Percentiles rank a stretch among this genome's conserved stretches.
Conservation (phyloP, 2,797 vertebrate genomes). For the Labroides dimidiatus region DNA sequence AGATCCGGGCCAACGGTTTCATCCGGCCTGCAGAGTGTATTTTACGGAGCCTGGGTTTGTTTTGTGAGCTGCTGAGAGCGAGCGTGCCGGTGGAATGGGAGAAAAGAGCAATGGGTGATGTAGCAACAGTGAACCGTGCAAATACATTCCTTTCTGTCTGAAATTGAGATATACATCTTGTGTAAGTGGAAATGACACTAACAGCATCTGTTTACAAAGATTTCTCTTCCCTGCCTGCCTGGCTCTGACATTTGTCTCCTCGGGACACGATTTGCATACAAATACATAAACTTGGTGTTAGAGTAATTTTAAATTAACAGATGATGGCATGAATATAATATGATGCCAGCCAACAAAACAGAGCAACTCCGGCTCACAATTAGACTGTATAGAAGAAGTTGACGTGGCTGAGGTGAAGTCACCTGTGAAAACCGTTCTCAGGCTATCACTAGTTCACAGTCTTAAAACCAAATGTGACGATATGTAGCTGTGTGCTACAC, state of each 20-base stretch:
- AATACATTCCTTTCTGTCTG: constrained; percentile 58
- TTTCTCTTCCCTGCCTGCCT: constrained; percentile 24
- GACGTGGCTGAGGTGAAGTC: neutral
- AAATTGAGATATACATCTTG: constrained; percentile 66
- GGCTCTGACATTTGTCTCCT: constrained; percentile 38
- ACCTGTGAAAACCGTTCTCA: neutral
- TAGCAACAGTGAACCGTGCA: constrained; percentile 64
- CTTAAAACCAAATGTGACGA: no score
- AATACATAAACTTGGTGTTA: constrained; percentile 25
- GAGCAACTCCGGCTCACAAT: neutral
- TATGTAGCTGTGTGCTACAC: no score
- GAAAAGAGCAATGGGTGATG: constrained; percentile 55
- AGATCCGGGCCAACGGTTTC: constrained; percentile 66
- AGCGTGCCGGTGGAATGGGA: constrained; percentile 38
- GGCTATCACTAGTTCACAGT: no score
- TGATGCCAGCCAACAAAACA: constrained; percentile 54
- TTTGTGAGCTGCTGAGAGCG: constrained; percentile 55
- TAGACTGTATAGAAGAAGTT: neutral
- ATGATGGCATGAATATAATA: constrained; percentile 71
- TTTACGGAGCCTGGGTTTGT: constrained; percentile 65
- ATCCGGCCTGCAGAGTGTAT: constrained; percentile 64
- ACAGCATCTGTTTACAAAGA: constrained; percentile 44
- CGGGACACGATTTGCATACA: constrained; percentile 42
- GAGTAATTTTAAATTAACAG: constrained; percentile 41
- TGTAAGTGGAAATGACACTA: constrained; percentile 44